Percentiles rank a stretch among this genome's conserved stretches.
Conservation (phyloP, 1,140 invertebrate species). For the Lasioglossum baleicum region DNA sequence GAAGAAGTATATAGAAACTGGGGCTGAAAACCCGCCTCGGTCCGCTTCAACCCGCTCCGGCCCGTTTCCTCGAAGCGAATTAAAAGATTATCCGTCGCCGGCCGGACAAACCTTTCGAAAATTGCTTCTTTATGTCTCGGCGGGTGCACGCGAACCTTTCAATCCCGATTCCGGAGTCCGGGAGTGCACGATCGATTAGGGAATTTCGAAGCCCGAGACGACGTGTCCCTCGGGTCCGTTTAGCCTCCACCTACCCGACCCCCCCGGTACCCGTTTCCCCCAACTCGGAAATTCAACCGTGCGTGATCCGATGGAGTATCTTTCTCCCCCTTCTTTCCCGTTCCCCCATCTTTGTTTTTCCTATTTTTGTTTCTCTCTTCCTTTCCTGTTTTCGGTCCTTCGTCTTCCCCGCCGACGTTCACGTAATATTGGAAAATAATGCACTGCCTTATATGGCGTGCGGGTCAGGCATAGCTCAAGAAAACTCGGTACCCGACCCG, state of each 20-base stretch:
- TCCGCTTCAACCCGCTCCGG: too few relatives aligned
- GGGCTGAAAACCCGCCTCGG: too few relatives aligned
- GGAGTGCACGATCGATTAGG: constrained; percentile 68
- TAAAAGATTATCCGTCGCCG: constrained; percentile 61
- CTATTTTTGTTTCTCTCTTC: background rate
- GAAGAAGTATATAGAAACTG: too few relatives aligned
- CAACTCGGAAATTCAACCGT: constrained; percentile 68
- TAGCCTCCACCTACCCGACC: constrained; percentile 50
- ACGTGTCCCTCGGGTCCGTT: constrained; percentile 67
- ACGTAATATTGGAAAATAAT: constrained; percentile 73
- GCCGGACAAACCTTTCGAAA: constrained; percentile 53
- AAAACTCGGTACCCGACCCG: constrained; percentile 26
- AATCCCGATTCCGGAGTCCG: constrained; percentile 60
- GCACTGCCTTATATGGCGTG: constrained; percentile 57
- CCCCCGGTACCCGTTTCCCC: constrained; percentile 44
- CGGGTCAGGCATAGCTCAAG: constrained; percentile 20
- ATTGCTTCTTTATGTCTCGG: constrained; percentile 62
- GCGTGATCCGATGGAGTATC: constrained; percentile 64
- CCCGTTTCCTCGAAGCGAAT: constrained; percentile 58
- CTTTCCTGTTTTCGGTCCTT: background rate
- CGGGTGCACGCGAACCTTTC: constrained; percentile 66
- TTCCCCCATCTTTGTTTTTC: background rate
- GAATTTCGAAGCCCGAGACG: constrained; percentile 66
- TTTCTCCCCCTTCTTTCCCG: constrained; percentile 37
- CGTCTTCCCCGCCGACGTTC: constrained; percentile 4